Conservation (phyloP, 1,140 invertebrate genomes). For the Megalonaias nervosa region DNA sequence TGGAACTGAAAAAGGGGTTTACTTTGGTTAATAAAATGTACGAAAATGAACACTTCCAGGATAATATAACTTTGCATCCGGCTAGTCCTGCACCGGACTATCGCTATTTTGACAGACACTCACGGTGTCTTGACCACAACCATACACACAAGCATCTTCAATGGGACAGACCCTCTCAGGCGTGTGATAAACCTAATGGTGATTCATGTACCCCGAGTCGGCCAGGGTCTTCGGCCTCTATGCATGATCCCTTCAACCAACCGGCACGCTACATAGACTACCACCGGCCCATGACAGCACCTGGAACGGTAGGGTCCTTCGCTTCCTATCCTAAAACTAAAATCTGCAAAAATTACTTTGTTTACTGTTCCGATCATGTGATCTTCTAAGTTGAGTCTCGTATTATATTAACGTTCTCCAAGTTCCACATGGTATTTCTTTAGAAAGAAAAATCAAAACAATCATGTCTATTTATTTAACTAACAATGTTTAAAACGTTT, state of each 20-base stretch:
- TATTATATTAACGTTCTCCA: no score
- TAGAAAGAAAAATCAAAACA: no score
- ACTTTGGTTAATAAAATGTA: conserved; percentile 51
- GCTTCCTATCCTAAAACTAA: not conserved
- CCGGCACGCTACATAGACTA: conserved; percentile 49
- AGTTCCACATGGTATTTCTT: no score
- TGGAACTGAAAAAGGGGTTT: conserved; percentile 42
- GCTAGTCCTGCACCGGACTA: conserved; percentile 48
- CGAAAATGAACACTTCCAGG: conserved; percentile 29
- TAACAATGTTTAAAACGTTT: no score
- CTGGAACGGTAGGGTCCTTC: conserved; percentile 35
- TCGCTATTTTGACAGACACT: conserved; percentile 49
- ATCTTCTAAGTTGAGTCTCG: no score
- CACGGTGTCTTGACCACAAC: conserved; percentile 43
- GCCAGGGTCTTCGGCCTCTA: conserved; percentile 25
- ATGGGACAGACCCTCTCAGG: conserved; percentile 38
- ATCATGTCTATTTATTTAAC: no score
- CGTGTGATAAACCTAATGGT: conserved; percentile 40
- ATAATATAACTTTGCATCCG: conserved; percentile 44
- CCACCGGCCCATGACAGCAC: conserved; percentile 44
- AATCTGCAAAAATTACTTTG: not conserved
- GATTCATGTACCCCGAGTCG: conserved; percentile 27
- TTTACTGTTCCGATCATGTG: not conserved
- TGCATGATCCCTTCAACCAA: conserved; percentile 39
- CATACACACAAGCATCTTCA: conserved; percentile 42